phyloP scores from a whole-genome alignment of 2,797 vertebrate species.

The Holocentrus rufus region DNA sequence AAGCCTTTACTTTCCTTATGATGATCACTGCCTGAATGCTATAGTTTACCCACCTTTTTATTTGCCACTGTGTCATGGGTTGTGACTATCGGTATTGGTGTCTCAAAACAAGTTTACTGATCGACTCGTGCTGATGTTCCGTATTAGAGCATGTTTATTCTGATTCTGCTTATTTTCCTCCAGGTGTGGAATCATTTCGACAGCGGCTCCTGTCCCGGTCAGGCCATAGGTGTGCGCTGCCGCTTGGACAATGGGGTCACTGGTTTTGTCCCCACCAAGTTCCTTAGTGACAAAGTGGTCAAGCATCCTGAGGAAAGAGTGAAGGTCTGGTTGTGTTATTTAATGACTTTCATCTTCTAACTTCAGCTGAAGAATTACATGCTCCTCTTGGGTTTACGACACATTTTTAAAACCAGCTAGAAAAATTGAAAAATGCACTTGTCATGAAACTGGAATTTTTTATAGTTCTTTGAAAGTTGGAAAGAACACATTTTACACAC shows the following conservation, averaged over 20 bases:
- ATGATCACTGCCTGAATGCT: not conserved
- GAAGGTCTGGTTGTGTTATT: slow-evolving; percentile 78
- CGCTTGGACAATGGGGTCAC: slow-evolving; percentile 90
- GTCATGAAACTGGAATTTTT: no score
- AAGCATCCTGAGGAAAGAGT: slow-evolving; percentile 92
- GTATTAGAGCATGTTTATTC: not conserved
- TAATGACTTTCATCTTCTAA: no score
- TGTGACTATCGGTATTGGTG: not conserved
- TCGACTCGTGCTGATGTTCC: not conserved
- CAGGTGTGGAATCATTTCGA: slow-evolving; percentile 95
- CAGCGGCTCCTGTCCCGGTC: slow-evolving; percentile 91
- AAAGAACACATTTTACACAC: no score
- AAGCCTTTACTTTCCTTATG: no score
- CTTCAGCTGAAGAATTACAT: no score
- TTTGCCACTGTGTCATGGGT: no score
- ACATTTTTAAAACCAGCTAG: no score
- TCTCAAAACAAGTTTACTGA: not conserved
- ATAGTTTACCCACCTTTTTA: no score
- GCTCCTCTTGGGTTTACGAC: no score
- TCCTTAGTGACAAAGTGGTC: slow-evolving; percentile 91
- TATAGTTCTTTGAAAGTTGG: no score
- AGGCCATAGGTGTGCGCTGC: slow-evolving; percentile 90
- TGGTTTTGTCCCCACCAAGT: slow-evolving; percentile 92
- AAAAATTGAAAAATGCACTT: no score
- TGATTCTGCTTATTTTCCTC: not conserved